phyloP scores from a whole-genome alignment of 2,888 invertebrate species.

The Orchesellides sinensis region DNA sequence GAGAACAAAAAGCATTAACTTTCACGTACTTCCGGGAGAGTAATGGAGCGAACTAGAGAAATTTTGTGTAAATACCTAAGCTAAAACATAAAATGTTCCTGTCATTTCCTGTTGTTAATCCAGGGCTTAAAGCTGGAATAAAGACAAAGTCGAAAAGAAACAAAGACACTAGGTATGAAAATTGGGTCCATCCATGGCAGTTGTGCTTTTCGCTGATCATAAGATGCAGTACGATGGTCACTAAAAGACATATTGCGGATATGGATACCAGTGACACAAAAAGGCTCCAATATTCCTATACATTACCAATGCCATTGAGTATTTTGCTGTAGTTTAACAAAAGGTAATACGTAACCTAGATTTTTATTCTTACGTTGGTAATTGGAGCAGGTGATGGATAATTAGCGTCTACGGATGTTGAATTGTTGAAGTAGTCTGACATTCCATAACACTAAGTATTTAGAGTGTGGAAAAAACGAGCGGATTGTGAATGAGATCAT shows the following conservation, averaged over 20 bases:
- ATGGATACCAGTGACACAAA: slow-evolving; percentile 67
- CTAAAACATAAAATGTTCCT: slow-evolving; percentile 20
- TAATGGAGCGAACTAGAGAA: too few species aligned
- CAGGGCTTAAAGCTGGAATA: slow-evolving; percentile 56
- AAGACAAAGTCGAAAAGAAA: slow-evolving; percentile 55
- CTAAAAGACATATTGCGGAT: slow-evolving; percentile 66
- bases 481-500: too few species aligned
- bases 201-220: slow-evolving; percentile 68
- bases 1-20: not conserved
- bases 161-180: slow-evolving; percentile 54
- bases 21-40: not conserved
- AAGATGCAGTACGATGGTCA: slow-evolving; percentile 65
- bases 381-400: too few species aligned
- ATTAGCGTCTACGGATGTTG: too few species aligned
- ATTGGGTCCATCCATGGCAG: slow-evolving; percentile 69
- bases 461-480: too few species aligned
- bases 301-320: slow-evolving; percentile 9
- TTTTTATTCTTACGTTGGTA: slow-evolving; percentile 40
- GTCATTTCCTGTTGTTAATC: slow-evolving; percentile 27
- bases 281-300: slow-evolving; percentile 55
- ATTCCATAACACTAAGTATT: too few species aligned
- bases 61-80: slow-evolving; percentile 18
- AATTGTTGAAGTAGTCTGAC: too few species aligned
- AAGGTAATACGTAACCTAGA: too few species aligned
- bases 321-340: not conserved